Evolutionary conservation across 1,140 invertebrate species (phyloP), one percentile per base, ranked within the genome.

Genomic region (Papilio xuthus): DNA sequence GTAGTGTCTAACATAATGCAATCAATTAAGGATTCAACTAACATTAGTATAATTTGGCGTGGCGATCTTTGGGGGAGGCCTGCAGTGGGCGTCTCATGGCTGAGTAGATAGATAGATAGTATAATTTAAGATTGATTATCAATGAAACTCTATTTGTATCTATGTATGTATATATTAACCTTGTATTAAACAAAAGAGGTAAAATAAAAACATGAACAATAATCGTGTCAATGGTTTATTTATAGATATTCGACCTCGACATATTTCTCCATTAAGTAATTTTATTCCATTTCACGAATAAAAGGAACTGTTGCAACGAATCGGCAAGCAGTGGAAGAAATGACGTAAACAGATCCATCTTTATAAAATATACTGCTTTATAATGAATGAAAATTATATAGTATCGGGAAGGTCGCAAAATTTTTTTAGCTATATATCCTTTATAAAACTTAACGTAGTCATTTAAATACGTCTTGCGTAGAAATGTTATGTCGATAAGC

Each of bases 131-230:
- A 20, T 20, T 53, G 26, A 12, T 32, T 67, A 67, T 15, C 13
- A 67, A 28, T 67, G 23, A 32, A 67, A 60, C 13, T 47, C 15
- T 53, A 53, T 53, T 53, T 53, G n/a, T 53, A 63, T 63, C 9
- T 56, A 26, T 67, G 23, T 67, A 60, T 60, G 53, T 56, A 56
- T 23, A 7, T 23, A 67, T 18, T 28, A 67, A 67, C 60, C 60
- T 67, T 32, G 60, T 67, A 4, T 67, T 67, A 67, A 67, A 67
- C 60, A 67, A 67, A 67, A 67, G 60, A 67, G 12, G 60, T 67
- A 28, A 28, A 67, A 32, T 67, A 67, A 67, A 67, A 67, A 67
- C 26, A 67, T 67, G 23, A 67, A 67, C 26, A 28, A 67, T 28
- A 67, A 67, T 67, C 28, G 60, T 67, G 60, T 67, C 26, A 28